Conservation (phyloP, 2,113 vertebrate species). For the Atherinomorus stipes region DNA sequence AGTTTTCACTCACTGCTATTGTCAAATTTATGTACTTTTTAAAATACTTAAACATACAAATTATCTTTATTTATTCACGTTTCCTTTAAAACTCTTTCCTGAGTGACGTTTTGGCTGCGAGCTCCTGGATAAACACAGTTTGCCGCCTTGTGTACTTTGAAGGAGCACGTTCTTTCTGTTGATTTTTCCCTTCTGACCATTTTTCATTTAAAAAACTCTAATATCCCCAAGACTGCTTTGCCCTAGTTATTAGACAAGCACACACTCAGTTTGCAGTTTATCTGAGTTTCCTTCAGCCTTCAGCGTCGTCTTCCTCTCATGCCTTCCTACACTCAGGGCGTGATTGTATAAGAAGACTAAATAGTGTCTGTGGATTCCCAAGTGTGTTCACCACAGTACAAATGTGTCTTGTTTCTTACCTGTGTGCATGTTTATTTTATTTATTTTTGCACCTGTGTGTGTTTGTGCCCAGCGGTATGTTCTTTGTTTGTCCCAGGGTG, state of each 20-base stretch:
- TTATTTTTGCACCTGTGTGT: conserved; percentile 5
- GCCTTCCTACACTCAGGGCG: conserved; percentile 42
- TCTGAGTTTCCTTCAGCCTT: conserved; percentile 49
- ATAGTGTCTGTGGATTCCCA: not conserved
- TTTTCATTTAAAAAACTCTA: conserved; percentile 72
- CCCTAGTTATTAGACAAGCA: conserved; percentile 59
- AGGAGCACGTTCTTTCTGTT: conserved; percentile 22
- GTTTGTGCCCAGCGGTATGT: conserved; percentile 20
- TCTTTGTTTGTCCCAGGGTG: conserved; percentile 18
- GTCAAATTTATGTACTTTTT: too few relatives aligned
- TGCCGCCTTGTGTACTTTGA: conserved; percentile 9
- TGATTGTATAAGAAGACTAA: conserved; percentile 45
- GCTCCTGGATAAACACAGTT: conserved; percentile 36
- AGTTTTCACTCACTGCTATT: too few relatives aligned
- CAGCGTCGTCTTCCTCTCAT: conserved; percentile 54
- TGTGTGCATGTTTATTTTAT: not conserved
- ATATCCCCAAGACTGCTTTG: conserved; percentile 74
- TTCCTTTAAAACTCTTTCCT: not conserved
- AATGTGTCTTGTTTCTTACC: not conserved
- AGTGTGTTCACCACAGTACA: too few relatives aligned
- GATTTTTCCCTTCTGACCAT: conserved; percentile 58
- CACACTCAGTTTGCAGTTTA: conserved; percentile 31
- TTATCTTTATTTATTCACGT: not conserved
- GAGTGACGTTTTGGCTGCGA: conserved; percentile 1
- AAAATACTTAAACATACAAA: too few relatives aligned